phyloP scores from a whole-genome alignment of 2,888 invertebrate genomes.

The Notocelia uddmanniana region DNA sequence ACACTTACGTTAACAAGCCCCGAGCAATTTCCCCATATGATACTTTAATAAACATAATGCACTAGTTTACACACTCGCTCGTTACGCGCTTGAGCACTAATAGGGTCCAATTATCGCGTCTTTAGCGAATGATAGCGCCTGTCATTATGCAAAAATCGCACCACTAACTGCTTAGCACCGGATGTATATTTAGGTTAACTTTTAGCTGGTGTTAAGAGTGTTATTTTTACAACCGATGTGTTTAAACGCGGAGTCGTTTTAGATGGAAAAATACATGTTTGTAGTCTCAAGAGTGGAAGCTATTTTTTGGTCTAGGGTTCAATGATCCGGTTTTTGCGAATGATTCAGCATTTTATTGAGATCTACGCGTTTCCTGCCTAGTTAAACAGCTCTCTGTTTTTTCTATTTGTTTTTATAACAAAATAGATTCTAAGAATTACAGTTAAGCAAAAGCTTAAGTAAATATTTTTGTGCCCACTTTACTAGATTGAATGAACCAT shows the following conservation, averaged over 20 bases:
- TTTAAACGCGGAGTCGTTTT: neutral
- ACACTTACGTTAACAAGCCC: constrained; percentile 11
- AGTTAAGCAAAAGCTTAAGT: neutral
- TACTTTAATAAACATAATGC: constrained; percentile 22
- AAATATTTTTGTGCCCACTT: constrained; percentile 1
- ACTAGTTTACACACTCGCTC: constrained; percentile 16
- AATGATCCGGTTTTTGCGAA: constrained; percentile 7
- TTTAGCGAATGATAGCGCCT: constrained; percentile 41
- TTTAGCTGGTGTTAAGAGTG: constrained; percentile 6
- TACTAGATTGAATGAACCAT: constrained; percentile 8
- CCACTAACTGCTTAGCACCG: constrained; percentile 24
- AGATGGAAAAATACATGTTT: neutral
- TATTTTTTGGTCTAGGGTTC: neutral
- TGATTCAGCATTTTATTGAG: constrained; percentile 28
- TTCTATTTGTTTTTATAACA: constrained; percentile 30
- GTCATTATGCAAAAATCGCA: constrained; percentile 40
- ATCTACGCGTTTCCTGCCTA: constrained; percentile 2
- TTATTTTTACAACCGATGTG: constrained; percentile 8
- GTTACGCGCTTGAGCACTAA: constrained; percentile 21
- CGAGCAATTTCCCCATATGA: constrained; percentile 4
- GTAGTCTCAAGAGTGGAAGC: neutral
- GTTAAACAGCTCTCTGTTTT: constrained; percentile 12
- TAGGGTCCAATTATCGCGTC: constrained; percentile 36
- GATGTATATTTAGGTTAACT: constrained; percentile 33
- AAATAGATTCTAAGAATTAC: constrained; percentile 19